Evolutionary conservation across 2,888 invertebrate species (phyloP).

Genomic region (Ochlodes sylvanus): DNA sequence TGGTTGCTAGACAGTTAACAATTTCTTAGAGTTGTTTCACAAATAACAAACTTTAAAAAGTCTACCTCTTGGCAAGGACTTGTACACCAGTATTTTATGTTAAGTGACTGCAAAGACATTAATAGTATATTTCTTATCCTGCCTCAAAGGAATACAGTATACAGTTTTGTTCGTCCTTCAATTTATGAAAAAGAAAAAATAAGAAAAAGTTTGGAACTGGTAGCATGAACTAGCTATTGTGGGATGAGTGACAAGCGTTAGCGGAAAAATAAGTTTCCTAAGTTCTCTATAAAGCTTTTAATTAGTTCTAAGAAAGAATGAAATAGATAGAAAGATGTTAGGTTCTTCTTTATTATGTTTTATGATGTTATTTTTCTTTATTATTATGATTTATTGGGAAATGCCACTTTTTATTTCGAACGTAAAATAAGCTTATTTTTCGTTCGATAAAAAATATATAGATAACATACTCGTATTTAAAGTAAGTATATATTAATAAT

Average conservation of each 20-base stretch:
- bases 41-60: background rate
- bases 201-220: conserved; percentile 42
- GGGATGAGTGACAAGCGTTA: conserved; percentile 2
- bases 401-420: no score
- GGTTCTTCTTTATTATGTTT: no score
- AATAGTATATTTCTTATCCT: conserved; percentile 15
- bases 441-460: no score
- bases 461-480: no score
- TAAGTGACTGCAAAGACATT: conserved; percentile 30
- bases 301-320: no score
- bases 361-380: no score
- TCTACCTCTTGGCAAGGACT: conserved; percentile 34
- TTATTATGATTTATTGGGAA: no score
- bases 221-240: conserved; percentile 38
- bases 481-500: no score
- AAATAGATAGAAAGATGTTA: no score
- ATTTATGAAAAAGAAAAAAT: conserved; percentile 35
- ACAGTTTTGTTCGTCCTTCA: conserved; percentile 15
- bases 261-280: no score
- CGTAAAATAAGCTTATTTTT: no score
- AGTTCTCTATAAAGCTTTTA: no score
- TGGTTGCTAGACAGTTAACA: background rate
- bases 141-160: conserved; percentile 16
- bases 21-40: background rate
- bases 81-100: conserved; percentile 40